phyloP scores from a whole-genome alignment of 1,140 invertebrate species.

The Aphelinus certus region DNA sequence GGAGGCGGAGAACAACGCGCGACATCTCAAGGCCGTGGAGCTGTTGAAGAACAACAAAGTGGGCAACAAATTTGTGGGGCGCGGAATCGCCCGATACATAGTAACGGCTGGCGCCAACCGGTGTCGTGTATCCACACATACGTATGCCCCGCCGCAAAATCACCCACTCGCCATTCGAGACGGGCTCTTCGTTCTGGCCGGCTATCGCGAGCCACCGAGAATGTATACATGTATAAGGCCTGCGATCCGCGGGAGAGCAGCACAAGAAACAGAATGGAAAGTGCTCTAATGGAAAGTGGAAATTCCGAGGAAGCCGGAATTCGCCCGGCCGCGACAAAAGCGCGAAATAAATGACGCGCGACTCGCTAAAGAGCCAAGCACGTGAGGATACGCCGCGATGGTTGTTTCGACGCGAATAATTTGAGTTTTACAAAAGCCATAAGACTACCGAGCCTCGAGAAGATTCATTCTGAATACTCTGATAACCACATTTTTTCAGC shows the following conservation, averaged over 20 bases:
- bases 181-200: slow-evolving; percentile 10
- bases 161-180: slow-evolving; percentile 16
- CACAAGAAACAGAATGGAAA: slow-evolving; percentile 8
- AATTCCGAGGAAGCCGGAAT: not conserved
- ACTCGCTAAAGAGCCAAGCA: not conserved
- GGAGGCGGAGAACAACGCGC: too few relatives aligned
- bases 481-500: too few relatives aligned
- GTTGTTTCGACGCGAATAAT: too few relatives aligned
- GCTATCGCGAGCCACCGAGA: not conserved
- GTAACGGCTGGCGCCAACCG: too few relatives aligned
- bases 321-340: not conserved
- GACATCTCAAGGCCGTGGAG: too few relatives aligned
- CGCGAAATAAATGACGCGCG: not conserved
- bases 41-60: too few relatives aligned
- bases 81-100: too few relatives aligned
- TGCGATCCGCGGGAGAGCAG: not conserved
- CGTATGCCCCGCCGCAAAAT: not conserved
- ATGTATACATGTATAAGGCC: not conserved
- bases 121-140: not conserved
- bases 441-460: too few relatives aligned
- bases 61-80: too few relatives aligned
- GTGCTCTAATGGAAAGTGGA: slow-evolving; percentile 11
- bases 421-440: too few relatives aligned
- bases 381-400: not conserved
- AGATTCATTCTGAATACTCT: too few relatives aligned